A percentile compares a stretch with the other conserved stretches of the same genome.
These are phyloP conservation scores for Pseudomugil tenellus DNA, from an alignment of 2,797 vertebrate genomes.

Conservation along the genomic window DNA sequence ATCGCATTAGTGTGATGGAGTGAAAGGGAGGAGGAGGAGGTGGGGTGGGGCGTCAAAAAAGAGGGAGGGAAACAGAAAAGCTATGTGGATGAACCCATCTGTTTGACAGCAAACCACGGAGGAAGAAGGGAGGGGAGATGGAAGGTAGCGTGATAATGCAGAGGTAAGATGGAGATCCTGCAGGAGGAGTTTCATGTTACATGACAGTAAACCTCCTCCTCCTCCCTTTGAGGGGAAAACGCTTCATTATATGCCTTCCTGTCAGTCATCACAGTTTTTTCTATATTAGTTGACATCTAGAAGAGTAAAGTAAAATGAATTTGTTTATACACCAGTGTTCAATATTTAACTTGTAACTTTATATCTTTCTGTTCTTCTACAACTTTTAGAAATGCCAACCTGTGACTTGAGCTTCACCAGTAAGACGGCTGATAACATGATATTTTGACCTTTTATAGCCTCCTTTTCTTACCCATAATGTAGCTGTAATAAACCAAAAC, in stretches of 20 bases:
- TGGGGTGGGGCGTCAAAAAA: slow-evolving; percentile 4
- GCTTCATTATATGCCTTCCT: background rate
- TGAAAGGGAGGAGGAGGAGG: slow-evolving; percentile 15
- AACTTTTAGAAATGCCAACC: background rate
- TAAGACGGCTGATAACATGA: too few relatives aligned
- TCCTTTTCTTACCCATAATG: too few relatives aligned
- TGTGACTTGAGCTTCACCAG: too few relatives aligned
- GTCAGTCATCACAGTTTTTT: background rate
- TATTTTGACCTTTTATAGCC: too few relatives aligned
- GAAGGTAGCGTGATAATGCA: slow-evolving; percentile 57
- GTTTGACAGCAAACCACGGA: slow-evolving; percentile 38
- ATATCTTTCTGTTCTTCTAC: background rate
- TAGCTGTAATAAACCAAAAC: too few relatives aligned
- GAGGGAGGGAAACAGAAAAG: slow-evolving; percentile 21
- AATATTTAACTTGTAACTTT: background rate
- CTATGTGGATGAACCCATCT: slow-evolving; percentile 49
- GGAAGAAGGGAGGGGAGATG: slow-evolving; percentile 6
- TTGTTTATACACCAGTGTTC: background rate
- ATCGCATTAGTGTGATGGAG: too few relatives aligned
- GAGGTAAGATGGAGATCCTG: slow-evolving; percentile 16
- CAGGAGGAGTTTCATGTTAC: slow-evolving; percentile 30
- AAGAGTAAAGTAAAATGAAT: background rate
- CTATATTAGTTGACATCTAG: background rate
- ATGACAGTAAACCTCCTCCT: slow-evolving; percentile 27
- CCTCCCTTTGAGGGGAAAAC: background rate